Percentiles rank a stretch among this genome's conserved stretches.
Conservation (phyloP, 2,888 invertebrate genomes). For the Acrobeloides nanus region DNA sequence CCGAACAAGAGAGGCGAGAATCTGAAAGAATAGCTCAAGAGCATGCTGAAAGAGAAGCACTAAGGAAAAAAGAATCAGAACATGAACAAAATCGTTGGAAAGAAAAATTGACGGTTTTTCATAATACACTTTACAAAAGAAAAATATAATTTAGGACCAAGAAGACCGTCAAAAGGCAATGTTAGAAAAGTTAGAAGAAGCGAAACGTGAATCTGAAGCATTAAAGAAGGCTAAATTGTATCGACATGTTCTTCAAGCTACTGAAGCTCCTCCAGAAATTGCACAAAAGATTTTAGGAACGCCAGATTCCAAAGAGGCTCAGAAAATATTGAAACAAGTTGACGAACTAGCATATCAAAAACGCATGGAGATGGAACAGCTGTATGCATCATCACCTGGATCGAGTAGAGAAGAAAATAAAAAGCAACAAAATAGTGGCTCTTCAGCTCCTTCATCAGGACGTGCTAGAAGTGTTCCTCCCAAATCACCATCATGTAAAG, state of each 20-base stretch:
- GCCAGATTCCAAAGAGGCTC: not conserved
- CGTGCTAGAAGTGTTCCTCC: no score
- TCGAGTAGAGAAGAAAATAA: not conserved
- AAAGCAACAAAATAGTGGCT: no score
- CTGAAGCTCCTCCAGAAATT: conserved; percentile 7
- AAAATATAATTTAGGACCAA: conserved; percentile 3
- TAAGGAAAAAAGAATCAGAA: conserved; percentile 1
- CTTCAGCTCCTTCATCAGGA: no score
- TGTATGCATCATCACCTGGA: not conserved
- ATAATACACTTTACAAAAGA: no score
- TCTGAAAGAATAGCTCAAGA: not conserved
- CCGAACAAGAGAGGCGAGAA: conserved; percentile 6
- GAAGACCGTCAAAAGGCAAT: not conserved
- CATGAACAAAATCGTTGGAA: conserved; percentile 4
- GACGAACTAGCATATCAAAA: no score
- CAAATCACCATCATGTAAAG: no score
- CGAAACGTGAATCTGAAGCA: conserved; percentile 15
- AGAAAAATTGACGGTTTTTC: no score
- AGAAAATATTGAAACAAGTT: conserved; percentile 16
- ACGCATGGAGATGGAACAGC: not conserved
- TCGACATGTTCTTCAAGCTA: conserved; percentile 16
- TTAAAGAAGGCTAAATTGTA: conserved; percentile 19
- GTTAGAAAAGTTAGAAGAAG: conserved; percentile 6
- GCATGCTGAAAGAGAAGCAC: not conserved
- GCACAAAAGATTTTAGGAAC: conserved; percentile 10